phyloP scores from a whole-genome alignment of 2,113 vertebrate species.

The Pavo muticus region DNA sequence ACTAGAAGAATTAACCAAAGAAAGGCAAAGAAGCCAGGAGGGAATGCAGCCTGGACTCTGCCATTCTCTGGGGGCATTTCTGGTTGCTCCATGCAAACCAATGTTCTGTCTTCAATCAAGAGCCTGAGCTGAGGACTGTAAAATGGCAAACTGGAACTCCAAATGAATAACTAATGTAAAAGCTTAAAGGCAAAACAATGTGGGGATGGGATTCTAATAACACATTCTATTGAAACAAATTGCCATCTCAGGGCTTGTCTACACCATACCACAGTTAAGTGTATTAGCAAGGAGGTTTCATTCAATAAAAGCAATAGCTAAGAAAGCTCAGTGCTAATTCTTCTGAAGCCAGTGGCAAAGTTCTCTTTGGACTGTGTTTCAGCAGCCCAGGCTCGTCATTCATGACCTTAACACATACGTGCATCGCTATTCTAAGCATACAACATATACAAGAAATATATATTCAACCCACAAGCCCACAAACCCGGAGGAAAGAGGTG shows the following conservation, averaged over 20 bases:
- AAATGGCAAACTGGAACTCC: conserved; percentile 57
- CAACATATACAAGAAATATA: neutral
- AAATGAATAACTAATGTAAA: conserved; percentile 54
- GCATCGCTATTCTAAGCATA: neutral
- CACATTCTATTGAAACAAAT: conserved; percentile 45
- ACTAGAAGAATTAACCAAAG: conserved; percentile 37
- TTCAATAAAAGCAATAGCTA: conserved; percentile 14
- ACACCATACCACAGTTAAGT: neutral
- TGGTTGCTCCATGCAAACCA: conserved; percentile 35
- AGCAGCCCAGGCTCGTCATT: neutral
- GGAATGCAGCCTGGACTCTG: neutral
- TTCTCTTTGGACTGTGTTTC: conserved; percentile 11
- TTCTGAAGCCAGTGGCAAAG: neutral
- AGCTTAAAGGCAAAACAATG: conserved; percentile 58
- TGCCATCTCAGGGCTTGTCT: conserved; percentile 27
- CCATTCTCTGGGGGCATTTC: neutral
- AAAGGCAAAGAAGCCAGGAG: neutral
- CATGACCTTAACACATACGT: neutral
- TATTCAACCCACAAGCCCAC: conserved; percentile 4
- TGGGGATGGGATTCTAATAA: conserved; percentile 1
- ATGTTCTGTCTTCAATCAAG: conserved; percentile 62
- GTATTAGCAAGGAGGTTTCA: neutral
- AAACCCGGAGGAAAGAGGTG: conserved; percentile 15
- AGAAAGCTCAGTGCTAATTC: conserved; percentile 12
- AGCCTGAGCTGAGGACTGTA: conserved; percentile 36